phyloP scores from a whole-genome alignment of 2,888 invertebrate species.

The Siphonodentalium dalli region DNA sequence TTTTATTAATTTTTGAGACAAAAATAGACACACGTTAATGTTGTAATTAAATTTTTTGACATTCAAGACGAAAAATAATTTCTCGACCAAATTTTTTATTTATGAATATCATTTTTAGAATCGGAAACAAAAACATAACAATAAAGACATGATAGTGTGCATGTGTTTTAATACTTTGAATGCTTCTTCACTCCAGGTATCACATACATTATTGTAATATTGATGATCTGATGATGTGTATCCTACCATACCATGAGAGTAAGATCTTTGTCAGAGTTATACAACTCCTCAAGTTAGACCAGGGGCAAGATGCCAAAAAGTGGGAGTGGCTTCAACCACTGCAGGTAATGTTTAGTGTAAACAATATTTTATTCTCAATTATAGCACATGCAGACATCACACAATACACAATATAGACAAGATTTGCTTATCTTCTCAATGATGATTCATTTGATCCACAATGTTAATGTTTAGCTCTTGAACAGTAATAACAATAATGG shows the following conservation, averaged over 20 bases:
- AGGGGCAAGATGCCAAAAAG: constrained; percentile 51
- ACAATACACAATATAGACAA: no score
- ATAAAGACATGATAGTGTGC: no score
- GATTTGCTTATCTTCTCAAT: no score
- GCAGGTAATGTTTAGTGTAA: constrained; percentile 66
- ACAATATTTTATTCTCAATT: no score
- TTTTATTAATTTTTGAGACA: not conserved
- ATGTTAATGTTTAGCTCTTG: no score
- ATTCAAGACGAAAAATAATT: not conserved
- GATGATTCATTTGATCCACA: no score
- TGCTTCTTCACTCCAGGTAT: constrained; percentile 70
- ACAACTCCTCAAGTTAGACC: constrained; percentile 75
- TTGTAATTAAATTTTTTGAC: not conserved
- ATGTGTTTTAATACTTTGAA: not conserved
- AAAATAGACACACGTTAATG: not conserved
- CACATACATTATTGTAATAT: constrained; percentile 88
- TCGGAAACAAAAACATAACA: no score
- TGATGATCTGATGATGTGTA: constrained; percentile 79
- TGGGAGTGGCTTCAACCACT: constrained; percentile 72
- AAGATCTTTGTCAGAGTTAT: constrained; percentile 83
- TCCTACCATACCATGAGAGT: constrained; percentile 92
- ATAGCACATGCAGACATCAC: not conserved
- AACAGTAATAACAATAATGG: no score
- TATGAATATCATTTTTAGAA: no score
- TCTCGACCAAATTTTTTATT: no score